Conservation (phyloP, 2,797 vertebrate genomes). For the Pseudomugil gertrudae region DNA sequence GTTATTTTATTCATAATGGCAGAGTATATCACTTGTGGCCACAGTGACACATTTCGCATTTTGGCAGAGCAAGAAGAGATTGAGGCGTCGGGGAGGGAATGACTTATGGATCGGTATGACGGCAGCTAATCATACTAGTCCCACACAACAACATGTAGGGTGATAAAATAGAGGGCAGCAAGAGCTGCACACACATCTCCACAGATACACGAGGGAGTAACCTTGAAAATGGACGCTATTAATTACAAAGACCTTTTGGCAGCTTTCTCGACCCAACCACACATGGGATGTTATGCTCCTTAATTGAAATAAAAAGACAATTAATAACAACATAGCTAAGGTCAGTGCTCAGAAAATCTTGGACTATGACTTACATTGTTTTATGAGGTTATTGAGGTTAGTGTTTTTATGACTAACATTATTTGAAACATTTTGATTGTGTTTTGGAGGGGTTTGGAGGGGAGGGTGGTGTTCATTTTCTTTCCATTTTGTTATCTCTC, state of each 20-base stretch:
- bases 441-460: constrained; percentile 12
- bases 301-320: constrained; percentile 82
- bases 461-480: no score
- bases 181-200: constrained; percentile 27
- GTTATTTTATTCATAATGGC: constrained; percentile 80
- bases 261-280: constrained; percentile 66
- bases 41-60: constrained; percentile 72
- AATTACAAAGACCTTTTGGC: constrained; percentile 72
- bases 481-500: constrained; percentile 43
- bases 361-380: constrained; percentile 57
- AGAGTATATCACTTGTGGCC: constrained; percentile 71
- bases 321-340: constrained; percentile 80
- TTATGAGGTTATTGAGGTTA: no score
- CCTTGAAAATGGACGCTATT: constrained; percentile 78
- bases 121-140: constrained; percentile 74
- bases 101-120: constrained; percentile 70
- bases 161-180: constrained; percentile 61
- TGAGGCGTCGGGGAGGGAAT: constrained; percentile 57
- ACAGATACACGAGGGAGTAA: constrained; percentile 62
- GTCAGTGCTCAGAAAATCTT: constrained; percentile 67
- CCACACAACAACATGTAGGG: constrained; percentile 70
- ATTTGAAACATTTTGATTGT: constrained; percentile 7
- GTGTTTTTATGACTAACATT: no score
- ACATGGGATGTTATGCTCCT: constrained; percentile 66
- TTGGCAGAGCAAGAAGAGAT: constrained; percentile 62